A percentile compares a stretch with the other conserved stretches of the same genome.
These are phyloP conservation scores for Drosophila kokeensis DNA, from an alignment of 2,888 invertebrate species.

Conservation along the genomic window DNA sequence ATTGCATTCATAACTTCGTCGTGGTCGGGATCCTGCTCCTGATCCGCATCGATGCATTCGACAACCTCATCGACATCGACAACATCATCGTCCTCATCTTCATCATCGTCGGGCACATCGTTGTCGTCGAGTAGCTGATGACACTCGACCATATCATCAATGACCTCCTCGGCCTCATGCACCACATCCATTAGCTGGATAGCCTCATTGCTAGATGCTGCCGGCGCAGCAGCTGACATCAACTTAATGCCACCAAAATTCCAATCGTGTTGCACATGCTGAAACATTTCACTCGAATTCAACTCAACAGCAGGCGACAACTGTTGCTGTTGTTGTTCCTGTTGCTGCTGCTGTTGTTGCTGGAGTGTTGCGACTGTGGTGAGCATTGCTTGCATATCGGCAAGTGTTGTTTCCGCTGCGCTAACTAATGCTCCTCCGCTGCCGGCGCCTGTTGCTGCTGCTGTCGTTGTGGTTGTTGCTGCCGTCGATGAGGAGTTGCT, in stretches of 20 bases:
- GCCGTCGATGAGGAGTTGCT: constrained; percentile 63
- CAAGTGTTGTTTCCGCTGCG: constrained; percentile 50
- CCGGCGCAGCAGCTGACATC: constrained; percentile 37
- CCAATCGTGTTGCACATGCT: constrained; percentile 85
- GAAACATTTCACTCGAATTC: constrained; percentile 81
- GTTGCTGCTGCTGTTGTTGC: constrained; percentile 52
- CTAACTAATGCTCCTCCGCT: constrained; percentile 33
- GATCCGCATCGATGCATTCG: constrained; percentile 66
- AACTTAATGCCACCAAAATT: constrained; percentile 83
- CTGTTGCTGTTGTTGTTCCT: constrained; percentile 41
- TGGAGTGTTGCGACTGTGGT: constrained; percentile 69
- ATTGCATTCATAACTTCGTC: constrained; percentile 57
- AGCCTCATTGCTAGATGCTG: constrained; percentile 43
- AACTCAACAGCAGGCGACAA: constrained; percentile 51
- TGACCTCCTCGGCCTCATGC: constrained; percentile 60
- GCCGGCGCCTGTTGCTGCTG: background rate
- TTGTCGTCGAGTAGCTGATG: constrained; percentile 52
- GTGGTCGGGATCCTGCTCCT: constrained; percentile 55
- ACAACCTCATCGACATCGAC: constrained; percentile 70
- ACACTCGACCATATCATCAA: constrained; percentile 67
- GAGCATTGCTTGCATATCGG: constrained; percentile 71
- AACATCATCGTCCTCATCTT: constrained; percentile 48
- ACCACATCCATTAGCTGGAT: constrained; percentile 66
- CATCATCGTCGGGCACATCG: constrained; percentile 59
- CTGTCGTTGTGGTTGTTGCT: constrained; percentile 50